phyloP scores from a whole-genome alignment of 2,888 invertebrate species.

The Netelia virgata region DNA sequence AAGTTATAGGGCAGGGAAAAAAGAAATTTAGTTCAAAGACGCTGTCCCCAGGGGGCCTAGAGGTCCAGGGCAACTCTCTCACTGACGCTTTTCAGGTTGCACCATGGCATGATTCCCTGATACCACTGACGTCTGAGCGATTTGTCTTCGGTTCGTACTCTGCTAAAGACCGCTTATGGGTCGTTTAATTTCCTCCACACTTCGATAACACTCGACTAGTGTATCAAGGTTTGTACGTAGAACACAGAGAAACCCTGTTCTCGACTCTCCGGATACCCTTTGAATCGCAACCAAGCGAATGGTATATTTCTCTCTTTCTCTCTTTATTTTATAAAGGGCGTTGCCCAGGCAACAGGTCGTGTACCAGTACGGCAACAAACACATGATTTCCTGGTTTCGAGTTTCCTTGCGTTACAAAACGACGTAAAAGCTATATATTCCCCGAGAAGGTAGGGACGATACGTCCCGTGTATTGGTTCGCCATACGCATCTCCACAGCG shows the following conservation, averaged over 20 bases:
- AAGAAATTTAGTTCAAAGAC: neutral
- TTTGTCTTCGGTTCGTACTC: slow-evolving; percentile 78
- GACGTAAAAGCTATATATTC: slow-evolving; percentile 61
- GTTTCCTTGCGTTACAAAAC: slow-evolving; percentile 77
- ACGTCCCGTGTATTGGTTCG: neutral
- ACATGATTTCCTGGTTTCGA: slow-evolving; percentile 80
- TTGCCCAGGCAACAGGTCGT: slow-evolving; percentile 64
- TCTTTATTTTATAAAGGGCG: slow-evolving; percentile 45
- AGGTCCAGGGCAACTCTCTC: neutral
- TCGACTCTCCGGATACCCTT: slow-evolving; percentile 13
- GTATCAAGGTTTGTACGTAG: slow-evolving; percentile 8
- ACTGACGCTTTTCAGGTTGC: slow-evolving; percentile 48
- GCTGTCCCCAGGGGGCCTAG: slow-evolving; percentile 10
- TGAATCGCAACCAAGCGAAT: slow-evolving; percentile 14
- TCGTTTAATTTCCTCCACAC: slow-evolving; percentile 72
- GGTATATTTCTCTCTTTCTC: neutral
- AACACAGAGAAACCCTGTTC: slow-evolving; percentile 9
- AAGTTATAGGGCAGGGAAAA: neutral
- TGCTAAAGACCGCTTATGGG: slow-evolving; percentile 73
- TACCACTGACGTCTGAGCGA: slow-evolving; percentile 79
- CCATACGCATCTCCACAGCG: neutral
- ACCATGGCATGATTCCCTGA: slow-evolving; percentile 74
- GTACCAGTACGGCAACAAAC: slow-evolving; percentile 62
- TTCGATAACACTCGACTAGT: slow-evolving; percentile 51
- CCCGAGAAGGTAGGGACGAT: slow-evolving; percentile 24